These are phyloP conservation scores for Aramus guarauna DNA, from an alignment of 2,113 vertebrate species.

Conservation along the genomic window DNA sequence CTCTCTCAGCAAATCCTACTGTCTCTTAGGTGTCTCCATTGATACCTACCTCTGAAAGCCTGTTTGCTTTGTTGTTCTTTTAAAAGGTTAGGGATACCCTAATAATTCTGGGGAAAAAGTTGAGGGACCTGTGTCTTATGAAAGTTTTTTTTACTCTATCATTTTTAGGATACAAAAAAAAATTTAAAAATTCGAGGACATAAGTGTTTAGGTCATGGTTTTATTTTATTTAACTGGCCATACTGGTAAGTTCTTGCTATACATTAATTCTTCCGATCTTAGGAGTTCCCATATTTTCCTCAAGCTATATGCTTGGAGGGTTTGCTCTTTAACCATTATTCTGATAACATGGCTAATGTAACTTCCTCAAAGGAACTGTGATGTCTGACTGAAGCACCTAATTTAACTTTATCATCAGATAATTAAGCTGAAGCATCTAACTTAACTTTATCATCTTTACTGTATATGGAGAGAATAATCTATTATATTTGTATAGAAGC, in stretches of 20 bases:
- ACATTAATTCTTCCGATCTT: not conserved
- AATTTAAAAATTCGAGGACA: not conserved
- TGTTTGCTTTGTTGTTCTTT: not conserved
- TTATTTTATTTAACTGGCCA: not conserved
- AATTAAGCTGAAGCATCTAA: not conserved
- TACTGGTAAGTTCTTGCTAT: not conserved
- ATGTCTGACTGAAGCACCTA: not conserved
- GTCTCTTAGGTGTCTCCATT: not conserved
- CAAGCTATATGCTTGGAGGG: not conserved
- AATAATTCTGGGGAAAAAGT: not conserved
- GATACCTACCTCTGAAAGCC: not conserved
- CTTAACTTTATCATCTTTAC: not conserved
- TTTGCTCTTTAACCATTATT: not conserved
- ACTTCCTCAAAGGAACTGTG: not conserved
- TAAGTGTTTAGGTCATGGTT: not conserved
- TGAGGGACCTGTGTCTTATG: not conserved
- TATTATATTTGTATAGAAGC: not conserved
- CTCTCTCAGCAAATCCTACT: not conserved
- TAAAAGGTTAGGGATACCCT: not conserved
- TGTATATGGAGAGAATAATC: not conserved
- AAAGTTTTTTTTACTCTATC: too few species aligned
- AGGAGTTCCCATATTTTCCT: not conserved
- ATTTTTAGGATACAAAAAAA: too few species aligned
- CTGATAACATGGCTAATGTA: not conserved
- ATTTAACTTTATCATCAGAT: not conserved